phyloP scores from a whole-genome alignment of 2,113 vertebrate genomes.

The Chloebia gouldiae region DNA sequence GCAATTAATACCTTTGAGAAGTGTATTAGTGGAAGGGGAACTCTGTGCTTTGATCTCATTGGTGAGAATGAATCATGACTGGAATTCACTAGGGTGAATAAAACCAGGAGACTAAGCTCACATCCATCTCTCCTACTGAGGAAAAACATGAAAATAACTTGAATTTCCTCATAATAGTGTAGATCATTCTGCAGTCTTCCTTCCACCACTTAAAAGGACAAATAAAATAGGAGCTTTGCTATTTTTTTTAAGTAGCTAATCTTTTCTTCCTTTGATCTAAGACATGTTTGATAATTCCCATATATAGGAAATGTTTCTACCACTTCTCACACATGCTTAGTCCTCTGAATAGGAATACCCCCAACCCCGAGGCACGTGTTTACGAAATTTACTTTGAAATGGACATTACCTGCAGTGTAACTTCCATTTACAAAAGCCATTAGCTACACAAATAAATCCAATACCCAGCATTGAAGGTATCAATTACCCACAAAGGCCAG shows the following conservation, averaged over 20 bases:
- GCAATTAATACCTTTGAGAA: neutral
- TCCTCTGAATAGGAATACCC: neutral
- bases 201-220: neutral
- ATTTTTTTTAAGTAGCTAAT: neutral
- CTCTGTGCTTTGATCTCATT: neutral
- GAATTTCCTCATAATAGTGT: neutral
- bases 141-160: neutral
- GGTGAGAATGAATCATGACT: neutral
- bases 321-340: accelerated
- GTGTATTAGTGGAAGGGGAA: neutral
- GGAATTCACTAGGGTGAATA: neutral
- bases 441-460: neutral
- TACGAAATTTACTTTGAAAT: neutral
- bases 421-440: neutral
- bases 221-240: neutral
- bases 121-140: neutral
- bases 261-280: neutral
- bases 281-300: neutral
- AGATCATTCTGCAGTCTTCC: neutral
- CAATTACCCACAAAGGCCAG: neutral
- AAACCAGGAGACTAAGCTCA: neutral
- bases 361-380: neutral
- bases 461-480: accelerated
- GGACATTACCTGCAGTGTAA: neutral
- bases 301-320: accelerated